Evolutionary conservation across 1,140 invertebrate genomes (phyloP).

Genomic region (Lepidurus packardi): DNA sequence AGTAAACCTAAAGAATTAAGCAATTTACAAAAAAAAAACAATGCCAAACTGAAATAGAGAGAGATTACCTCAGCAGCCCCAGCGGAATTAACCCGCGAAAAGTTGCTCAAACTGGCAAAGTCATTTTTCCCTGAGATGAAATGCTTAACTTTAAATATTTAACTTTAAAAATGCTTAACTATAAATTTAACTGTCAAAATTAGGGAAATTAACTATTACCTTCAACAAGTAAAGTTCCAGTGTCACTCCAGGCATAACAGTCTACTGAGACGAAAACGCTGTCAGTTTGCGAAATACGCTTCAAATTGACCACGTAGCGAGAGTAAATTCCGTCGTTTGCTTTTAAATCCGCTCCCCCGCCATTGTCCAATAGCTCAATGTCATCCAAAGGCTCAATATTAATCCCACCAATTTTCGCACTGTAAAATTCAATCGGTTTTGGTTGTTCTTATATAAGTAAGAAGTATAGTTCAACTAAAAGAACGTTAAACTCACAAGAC

Average conservation of each 20-base stretch:
- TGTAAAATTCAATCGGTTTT: neutral
- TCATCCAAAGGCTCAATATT: constrained; percentile 17
- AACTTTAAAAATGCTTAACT: no score
- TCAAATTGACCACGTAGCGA: constrained; percentile 12
- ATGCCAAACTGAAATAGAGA: neutral
- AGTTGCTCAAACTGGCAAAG: neutral
- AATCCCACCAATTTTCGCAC: neutral
- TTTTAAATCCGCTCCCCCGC: constrained; percentile 25
- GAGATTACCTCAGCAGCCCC: neutral
- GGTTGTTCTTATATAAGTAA: neutral
- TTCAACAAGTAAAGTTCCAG: neutral
- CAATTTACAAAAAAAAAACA: neutral
- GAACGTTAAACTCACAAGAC: neutral
- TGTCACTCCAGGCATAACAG: neutral
- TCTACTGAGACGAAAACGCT: neutral
- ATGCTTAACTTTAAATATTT: no score
- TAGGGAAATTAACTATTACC: neutral
- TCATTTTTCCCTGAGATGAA: no score
- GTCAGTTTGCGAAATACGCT: neutral
- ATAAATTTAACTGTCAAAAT: no score
- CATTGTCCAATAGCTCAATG: constrained; percentile 33
- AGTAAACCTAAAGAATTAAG: neutral
- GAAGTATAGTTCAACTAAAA: neutral
- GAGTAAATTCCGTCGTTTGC: constrained; percentile 33
- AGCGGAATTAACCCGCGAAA: neutral